These are phyloP conservation scores for Bilobella aurantiaca DNA, from an alignment of 1,140 invertebrate genomes.

Conservation along the genomic window DNA sequence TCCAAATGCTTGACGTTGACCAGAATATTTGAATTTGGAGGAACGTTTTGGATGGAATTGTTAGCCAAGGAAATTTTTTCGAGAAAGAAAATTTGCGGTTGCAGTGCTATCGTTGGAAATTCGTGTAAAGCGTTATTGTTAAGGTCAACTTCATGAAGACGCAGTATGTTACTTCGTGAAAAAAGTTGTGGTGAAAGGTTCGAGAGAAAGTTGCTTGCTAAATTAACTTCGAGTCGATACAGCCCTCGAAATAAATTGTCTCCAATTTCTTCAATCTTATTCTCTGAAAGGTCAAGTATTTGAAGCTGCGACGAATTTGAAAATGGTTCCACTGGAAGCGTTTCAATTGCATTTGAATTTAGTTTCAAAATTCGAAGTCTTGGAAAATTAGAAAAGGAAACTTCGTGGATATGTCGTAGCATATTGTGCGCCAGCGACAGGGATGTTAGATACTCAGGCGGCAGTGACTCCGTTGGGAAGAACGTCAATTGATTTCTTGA, in stretches of 20 bases:
- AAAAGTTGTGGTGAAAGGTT: slow-evolving; percentile 74
- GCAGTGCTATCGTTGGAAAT: slow-evolving; percentile 63
- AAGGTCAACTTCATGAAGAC: slow-evolving; percentile 69
- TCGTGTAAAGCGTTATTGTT: slow-evolving; percentile 63
- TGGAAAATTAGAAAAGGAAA: slow-evolving; percentile 69
- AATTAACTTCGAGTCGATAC: slow-evolving; percentile 61
- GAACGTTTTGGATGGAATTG: slow-evolving; percentile 65
- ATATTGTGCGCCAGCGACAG: slow-evolving; percentile 66
- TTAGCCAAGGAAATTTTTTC: slow-evolving; percentile 64
- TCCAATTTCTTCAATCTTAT: slow-evolving; percentile 61
- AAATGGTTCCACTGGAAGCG: slow-evolving; percentile 72
- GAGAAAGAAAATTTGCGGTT: slow-evolving; percentile 68
- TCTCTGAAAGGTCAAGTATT: slow-evolving; percentile 60
- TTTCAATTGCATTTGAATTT: slow-evolving; percentile 62
- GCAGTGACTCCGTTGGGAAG: slow-evolving; percentile 62
- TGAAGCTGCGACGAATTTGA: slow-evolving; percentile 82
- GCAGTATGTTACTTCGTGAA: slow-evolving; percentile 61
- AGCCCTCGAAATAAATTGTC: slow-evolving; percentile 66
- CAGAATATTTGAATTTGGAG: slow-evolving; percentile 69
- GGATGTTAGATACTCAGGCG: slow-evolving; percentile 54
- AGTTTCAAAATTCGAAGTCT: slow-evolving; percentile 57
- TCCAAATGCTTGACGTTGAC: slow-evolving; percentile 78
- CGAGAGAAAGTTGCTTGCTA: slow-evolving; percentile 60
- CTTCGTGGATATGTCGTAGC: slow-evolving; percentile 64
- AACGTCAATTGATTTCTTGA: slow-evolving; percentile 64